Percentiles rank a stretch among this genome's conserved stretches.
Evolutionary conservation across 2,113 vertebrate genomes (phyloP).

Genomic region (Miniopterus natalensis): DNA sequence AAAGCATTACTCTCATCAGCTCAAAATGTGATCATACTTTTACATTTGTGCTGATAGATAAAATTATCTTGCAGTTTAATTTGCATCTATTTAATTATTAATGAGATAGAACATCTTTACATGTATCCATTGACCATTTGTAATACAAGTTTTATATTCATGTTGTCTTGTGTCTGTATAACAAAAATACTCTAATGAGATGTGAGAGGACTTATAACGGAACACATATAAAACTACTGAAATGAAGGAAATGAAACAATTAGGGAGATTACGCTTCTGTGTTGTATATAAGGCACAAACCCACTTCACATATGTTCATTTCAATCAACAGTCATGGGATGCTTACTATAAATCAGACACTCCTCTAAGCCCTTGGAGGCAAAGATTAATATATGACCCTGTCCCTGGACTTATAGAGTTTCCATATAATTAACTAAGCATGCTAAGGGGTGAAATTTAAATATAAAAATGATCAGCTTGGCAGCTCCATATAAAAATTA

Average conservation of each 20-base stretch:
- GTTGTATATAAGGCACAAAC: background rate
- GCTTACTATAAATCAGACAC: background rate
- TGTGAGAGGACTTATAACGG: constrained; percentile 6
- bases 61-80: constrained; percentile 38
- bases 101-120: constrained; percentile 13
- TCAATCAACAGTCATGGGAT: background rate
- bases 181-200: constrained; percentile 38
- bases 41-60: background rate
- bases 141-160: constrained; percentile 43
- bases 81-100: constrained; percentile 53
- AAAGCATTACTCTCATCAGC: background rate
- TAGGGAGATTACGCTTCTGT: background rate
- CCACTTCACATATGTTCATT: background rate
- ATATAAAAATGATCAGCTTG: constrained; percentile 27
- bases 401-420: constrained; percentile 12
- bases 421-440: constrained; percentile 19
- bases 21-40: constrained; percentile 9
- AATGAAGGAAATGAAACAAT: constrained; percentile 16
- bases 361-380: background rate
- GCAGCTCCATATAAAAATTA: background rate
- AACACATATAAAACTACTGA: background rate
- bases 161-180: background rate
- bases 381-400: constrained; percentile 27
- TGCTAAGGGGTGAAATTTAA: constrained; percentile 57
- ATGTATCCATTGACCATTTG: background rate